phyloP scores from a whole-genome alignment of 2,113 vertebrate species.

The Cricetomys ansorgei region DNA sequence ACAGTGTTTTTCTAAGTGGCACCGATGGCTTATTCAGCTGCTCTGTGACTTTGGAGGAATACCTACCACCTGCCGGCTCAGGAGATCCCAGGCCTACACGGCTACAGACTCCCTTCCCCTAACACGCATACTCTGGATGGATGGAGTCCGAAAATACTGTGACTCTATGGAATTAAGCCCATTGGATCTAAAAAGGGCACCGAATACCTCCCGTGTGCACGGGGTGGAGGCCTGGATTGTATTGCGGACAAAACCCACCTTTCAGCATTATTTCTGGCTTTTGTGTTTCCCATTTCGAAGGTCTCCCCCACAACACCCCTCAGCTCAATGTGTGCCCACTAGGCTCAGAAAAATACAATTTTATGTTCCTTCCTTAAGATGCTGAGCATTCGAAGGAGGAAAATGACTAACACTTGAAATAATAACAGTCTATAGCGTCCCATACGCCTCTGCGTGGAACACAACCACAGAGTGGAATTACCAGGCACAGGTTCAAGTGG shows the following conservation, averaged over 20 bases:
- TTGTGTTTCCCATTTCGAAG: not conserved
- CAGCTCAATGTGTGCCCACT: not conserved
- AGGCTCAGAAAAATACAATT: not conserved
- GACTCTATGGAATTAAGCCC: constrained; percentile 10
- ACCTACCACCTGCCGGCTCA: not conserved
- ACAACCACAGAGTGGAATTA: accelerated
- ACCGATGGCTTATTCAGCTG: constrained; percentile 1
- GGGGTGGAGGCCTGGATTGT: not conserved
- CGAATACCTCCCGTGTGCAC: not conserved
- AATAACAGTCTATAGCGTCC: accelerated
- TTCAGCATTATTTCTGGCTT: not conserved
- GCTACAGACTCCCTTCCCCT: not conserved
- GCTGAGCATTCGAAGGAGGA: not conserved
- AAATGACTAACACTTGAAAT: not conserved
- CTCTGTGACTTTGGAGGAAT: not conserved
- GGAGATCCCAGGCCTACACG: constrained; percentile 10
- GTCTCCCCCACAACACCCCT: accelerated
- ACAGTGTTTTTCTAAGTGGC: not conserved
- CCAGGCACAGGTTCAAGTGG: not conserved
- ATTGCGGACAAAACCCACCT: not conserved
- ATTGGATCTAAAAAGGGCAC: constrained; percentile 33
- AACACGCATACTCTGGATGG: not conserved
- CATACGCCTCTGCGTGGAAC: accelerated
- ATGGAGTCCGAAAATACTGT: not conserved
- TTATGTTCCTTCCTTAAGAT: not conserved